Evolutionary conservation across 2,113 vertebrate species (phyloP).

Genomic region (Notothenia coriiceps): DNA sequence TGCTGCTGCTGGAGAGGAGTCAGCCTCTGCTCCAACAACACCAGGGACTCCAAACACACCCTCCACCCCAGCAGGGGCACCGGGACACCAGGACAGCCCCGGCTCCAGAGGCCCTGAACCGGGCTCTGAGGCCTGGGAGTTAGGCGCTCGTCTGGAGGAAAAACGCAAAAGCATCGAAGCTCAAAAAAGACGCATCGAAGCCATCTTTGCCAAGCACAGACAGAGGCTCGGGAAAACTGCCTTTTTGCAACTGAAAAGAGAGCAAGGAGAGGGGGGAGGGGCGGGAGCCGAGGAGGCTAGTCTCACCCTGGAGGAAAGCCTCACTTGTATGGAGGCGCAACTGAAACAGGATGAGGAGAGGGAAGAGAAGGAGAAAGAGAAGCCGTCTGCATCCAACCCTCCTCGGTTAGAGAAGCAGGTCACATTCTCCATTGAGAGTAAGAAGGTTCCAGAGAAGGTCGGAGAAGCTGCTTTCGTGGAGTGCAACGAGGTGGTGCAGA

Average conservation of each 20-base stretch:
- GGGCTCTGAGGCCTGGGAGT: conserved; percentile 87
- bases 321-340: conserved; percentile 83
- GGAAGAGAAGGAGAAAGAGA: conserved; percentile 64
- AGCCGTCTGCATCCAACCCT: conserved; percentile 44
- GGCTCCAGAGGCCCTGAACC: conserved; percentile 80
- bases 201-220: conserved; percentile 93
- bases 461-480: conserved; percentile 81
- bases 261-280: conserved; percentile 75
- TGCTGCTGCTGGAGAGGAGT: conserved; percentile 72
- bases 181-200: conserved; percentile 93
- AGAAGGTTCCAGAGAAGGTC: conserved; percentile 71
- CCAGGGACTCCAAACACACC: conserved; percentile 71
- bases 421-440: conserved; percentile 88
- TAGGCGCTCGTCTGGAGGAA: conserved; percentile 91
- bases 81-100: conserved; percentile 70
- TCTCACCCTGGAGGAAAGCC: conserved; percentile 82
- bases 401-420: conserved; percentile 87
- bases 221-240: conserved; percentile 92
- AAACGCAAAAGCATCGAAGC: conserved; percentile 93
- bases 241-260: conserved; percentile 88
- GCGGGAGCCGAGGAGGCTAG: conserved; percentile 60
- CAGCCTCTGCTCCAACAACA: conserved; percentile 47
- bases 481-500: conserved; percentile 90
- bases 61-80: conserved; percentile 62
- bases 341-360: conserved; percentile 74